Conservation (phyloP, 2,113 vertebrate species). For the Hippolais icterina region DNA sequence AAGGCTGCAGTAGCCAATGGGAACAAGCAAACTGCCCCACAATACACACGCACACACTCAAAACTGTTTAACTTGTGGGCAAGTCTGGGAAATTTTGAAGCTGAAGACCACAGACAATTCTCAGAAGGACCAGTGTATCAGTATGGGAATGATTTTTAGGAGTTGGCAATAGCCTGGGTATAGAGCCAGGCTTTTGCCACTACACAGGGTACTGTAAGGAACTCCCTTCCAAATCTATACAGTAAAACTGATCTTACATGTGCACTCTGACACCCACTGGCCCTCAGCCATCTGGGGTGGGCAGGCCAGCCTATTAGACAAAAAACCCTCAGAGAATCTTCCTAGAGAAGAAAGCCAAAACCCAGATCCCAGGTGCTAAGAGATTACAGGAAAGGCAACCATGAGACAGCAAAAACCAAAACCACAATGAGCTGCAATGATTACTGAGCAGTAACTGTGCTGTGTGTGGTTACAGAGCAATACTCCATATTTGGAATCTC, state of each 20-base stretch:
- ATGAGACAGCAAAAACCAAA: not conserved
- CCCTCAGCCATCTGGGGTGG: not conserved
- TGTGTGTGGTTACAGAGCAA: not conserved
- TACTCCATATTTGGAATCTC: not conserved
- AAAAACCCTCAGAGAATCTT: not conserved
- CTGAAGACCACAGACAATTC: not conserved
- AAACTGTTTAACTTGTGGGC: not conserved
- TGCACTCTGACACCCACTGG: not conserved
- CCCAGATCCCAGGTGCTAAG: not conserved
- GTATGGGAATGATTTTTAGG: not conserved
- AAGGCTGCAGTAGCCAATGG: not conserved
- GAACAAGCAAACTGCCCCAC: not conserved
- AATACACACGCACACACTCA: not conserved
- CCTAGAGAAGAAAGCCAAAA: not conserved
- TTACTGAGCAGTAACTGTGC: not conserved
- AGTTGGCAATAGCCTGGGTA: not conserved
- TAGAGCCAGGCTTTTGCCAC: not conserved
- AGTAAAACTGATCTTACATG: not conserved
- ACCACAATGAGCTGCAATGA: not conserved
- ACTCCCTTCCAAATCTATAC: rapidly evolving
- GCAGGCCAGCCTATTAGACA: not conserved
- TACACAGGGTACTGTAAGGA: too few species aligned
- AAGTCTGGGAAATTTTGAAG: not conserved
- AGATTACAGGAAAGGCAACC: not conserved
- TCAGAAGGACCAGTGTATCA: not conserved